Evolutionary conservation across 30 jellyfish, hydroid and myxozoan genomes (phyloP), one percentile per base, ranked within the genome.

Genomic region (Aurelia aurita complex sp. Pacific): DNA sequence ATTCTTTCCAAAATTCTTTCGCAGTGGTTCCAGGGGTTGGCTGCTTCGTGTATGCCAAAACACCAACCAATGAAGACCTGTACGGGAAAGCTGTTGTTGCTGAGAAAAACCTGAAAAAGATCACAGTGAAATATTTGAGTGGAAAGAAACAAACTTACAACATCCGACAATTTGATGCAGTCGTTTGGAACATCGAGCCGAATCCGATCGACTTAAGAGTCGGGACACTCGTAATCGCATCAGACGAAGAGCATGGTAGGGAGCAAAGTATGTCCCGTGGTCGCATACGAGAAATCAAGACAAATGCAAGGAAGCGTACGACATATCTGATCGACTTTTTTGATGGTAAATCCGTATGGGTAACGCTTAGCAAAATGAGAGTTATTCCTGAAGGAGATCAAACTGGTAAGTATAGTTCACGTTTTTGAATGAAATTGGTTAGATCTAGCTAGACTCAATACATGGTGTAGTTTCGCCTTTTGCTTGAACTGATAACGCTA

Each of bases 21-120:
- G 17, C 63, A 94, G 98, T 91, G 69, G 90, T 88, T 3, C 98
- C 98, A 1, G 90, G 82, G 2, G 79, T 79, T 35, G 98, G 98
- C 40, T 65, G 95, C 46, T 94, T 18, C 60, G 97, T 94, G 10
- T 94, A 76, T 81, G 92, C 96, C 13, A 97, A 86, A 60, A 85
- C 71, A 50, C 85, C 96, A 10, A 36, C 89, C 34, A 88, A 63
- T 65, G 60, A 86, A 6, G 86, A 75, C 43, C 16, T 55, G 16
- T 94, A 88, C 84, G 96, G 85, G 74, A 88, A 88, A 64, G 98
- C 97, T 10, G 92, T 94, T 43, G 97, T 94, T 32, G 66, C 59
- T 36, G 97, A 94, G 80, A 84, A 53, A 18, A 94, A 73, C 13
- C 65, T 74, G 61, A 83, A 73, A 50, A 79, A 60, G 38, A 40